Percentiles rank a stretch among this genome's conserved stretches.
Evolutionary conservation across 2,113 vertebrate species (phyloP).

Genomic region (Hystrix cristata): DNA sequence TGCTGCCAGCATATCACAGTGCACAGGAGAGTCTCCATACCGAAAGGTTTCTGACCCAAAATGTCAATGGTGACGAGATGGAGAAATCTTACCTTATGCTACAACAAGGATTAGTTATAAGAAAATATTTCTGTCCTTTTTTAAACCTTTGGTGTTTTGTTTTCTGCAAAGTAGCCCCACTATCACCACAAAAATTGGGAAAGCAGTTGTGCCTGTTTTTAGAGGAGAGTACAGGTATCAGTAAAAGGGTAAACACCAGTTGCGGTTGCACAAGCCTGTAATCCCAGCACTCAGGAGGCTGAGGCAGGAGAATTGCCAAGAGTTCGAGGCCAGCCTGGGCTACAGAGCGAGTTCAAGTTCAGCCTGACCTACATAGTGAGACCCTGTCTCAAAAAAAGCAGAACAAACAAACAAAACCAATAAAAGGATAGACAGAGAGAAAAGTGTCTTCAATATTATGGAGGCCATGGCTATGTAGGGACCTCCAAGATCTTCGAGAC

Average conservation of each 20-base stretch:
- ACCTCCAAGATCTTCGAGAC: not conserved
- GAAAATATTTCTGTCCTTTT: not conserved
- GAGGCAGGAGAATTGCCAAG: too few relatives aligned
- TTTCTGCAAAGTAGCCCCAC: not conserved
- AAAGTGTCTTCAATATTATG: not conserved
- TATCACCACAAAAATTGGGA: not conserved
- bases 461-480: not conserved
- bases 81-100: not conserved
- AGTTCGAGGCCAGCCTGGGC: too few relatives aligned
- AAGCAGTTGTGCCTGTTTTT: not conserved
- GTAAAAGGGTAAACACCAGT: not conserved
- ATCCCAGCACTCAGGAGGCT: too few relatives aligned
- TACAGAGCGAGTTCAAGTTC: too few relatives aligned
- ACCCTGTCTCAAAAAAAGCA: too few relatives aligned
- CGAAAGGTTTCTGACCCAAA: not conserved
- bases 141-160: not conserved
- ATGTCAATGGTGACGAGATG: not conserved
- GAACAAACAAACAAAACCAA: too few relatives aligned
- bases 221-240: not conserved
- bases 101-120: not conserved
- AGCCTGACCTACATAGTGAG: too few relatives aligned
- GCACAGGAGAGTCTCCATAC: rapidly evolving
- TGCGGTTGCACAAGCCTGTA: too few relatives aligned
- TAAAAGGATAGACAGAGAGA: too few relatives aligned
- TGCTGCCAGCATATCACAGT: rapidly evolving